A percentile compares a stretch with the other conserved stretches of the same genome.
phyloP scores from a whole-genome alignment of 2,797 vertebrate species.

The Brotogeris chrysoptera region DNA sequence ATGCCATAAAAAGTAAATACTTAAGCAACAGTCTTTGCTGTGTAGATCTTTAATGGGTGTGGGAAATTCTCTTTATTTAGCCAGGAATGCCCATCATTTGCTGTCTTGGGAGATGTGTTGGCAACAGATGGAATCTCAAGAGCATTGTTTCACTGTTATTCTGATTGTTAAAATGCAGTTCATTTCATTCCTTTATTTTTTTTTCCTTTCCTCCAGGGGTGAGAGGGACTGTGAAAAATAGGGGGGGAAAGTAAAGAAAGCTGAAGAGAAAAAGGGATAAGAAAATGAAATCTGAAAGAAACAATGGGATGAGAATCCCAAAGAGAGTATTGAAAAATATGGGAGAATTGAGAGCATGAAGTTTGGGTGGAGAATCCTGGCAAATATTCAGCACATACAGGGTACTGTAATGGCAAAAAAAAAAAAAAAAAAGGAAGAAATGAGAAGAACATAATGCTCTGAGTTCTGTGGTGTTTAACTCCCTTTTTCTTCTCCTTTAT shows the following conservation, averaged over 20 bases:
- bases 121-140: constrained; percentile 69
- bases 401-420: background rate
- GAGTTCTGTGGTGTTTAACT: background rate
- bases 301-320: constrained; percentile 5
- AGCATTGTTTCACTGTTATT: constrained; percentile 57
- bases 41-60: constrained; percentile 68
- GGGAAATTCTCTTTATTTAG: constrained; percentile 71
- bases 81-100: constrained; percentile 70
- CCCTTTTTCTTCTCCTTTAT: background rate
- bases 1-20: constrained; percentile 69
- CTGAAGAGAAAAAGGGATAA: constrained; percentile 5
- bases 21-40: constrained; percentile 62
- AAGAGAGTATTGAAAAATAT: constrained; percentile 10
- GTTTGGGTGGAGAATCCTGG: constrained; percentile 7
- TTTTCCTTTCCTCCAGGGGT: constrained; percentile 16
- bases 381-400: background rate
- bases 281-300: constrained; percentile 33
- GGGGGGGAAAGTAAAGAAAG: constrained; percentile 3
- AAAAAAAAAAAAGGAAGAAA: background rate
- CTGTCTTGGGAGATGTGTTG: constrained; percentile 68
- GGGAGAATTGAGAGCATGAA: background rate
- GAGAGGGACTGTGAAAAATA: constrained; percentile 41
- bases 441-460: background rate
- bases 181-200: constrained; percentile 31
- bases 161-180: constrained; percentile 65